Conservation (phyloP, 30 jellyfish, hydroid and myxozoan genomes). For the Aurelia sp. region DNA sequence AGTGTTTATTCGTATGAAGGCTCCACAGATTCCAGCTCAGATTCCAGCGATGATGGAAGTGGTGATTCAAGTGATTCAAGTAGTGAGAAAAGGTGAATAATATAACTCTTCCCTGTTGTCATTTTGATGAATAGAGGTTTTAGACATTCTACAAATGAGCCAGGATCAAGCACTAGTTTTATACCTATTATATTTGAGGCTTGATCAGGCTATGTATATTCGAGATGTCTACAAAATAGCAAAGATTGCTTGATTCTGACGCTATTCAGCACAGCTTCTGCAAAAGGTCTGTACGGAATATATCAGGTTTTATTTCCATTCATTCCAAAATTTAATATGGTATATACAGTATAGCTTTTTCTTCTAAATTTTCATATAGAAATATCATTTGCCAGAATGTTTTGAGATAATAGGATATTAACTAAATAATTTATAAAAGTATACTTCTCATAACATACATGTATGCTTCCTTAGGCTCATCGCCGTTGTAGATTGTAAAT, state of each 20-base stretch:
- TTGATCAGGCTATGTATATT: no score
- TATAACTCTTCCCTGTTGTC: conserved; percentile 3
- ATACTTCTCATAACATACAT: not conserved
- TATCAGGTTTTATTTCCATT: no score
- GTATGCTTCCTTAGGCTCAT: not conserved
- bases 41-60: conserved; percentile 15
- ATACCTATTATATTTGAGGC: no score
- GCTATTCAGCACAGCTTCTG: no score
- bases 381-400: not conserved
- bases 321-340: not conserved
- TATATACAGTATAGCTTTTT: not conserved
- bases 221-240: no score
- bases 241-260: not conserved
- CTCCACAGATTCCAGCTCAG: not conserved
- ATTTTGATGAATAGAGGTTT: not conserved
- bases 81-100: conserved; percentile 14
- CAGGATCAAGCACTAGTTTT: no score
- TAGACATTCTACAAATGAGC: no score
- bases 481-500: not conserved
- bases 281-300: no score
- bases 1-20: not conserved
- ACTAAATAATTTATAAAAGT: no score
- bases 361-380: not conserved
- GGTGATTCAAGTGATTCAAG: conserved; percentile 24
- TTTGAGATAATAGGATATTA: no score